Evolutionary conservation across 2,113 vertebrate genomes (phyloP).

Genomic region (Corythaixoides concolor): DNA sequence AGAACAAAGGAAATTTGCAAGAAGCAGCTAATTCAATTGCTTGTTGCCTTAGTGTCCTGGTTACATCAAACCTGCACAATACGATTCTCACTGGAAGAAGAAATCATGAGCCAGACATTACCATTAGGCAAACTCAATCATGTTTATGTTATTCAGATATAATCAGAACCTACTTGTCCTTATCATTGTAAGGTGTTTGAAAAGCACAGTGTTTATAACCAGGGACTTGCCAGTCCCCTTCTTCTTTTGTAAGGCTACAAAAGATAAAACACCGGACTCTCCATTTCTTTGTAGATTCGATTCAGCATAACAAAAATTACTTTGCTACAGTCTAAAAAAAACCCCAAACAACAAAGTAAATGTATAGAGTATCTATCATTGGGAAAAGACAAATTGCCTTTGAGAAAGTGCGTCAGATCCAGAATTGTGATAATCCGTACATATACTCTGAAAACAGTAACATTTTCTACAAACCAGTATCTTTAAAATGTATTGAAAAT

Average conservation of each 20-base stretch:
- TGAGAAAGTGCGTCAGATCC: slow-evolving; percentile 59
- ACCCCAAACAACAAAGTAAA: background rate
- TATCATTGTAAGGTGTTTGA: slow-evolving; percentile 59
- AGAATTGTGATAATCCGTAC: background rate
- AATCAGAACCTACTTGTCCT: slow-evolving; percentile 45
- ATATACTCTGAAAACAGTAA: background rate
- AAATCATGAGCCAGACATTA: slow-evolving; percentile 46
- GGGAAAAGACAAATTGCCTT: background rate
- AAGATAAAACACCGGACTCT: background rate
- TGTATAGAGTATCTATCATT: background rate
- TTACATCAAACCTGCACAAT: background rate
- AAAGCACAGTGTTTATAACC: slow-evolving; percentile 31
- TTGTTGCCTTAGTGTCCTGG: background rate
- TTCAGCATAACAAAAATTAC: background rate
- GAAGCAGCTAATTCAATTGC: background rate
- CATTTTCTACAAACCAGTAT: background rate
- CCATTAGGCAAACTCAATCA: slow-evolving; percentile 65
- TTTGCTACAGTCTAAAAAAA: background rate
- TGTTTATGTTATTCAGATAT: slow-evolving; percentile 59
- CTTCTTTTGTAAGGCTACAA: background rate
- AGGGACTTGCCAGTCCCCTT: background rate
- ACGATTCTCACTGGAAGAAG: slow-evolving; percentile 38
- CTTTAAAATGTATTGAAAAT: slow-evolving; percentile 40
- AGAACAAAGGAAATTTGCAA: slow-evolving; percentile 30
- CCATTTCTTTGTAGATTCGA: background rate